Evolutionary conservation across 2,797 vertebrate species (phyloP).

Genomic region (Halcyon smyrnensis): DNA sequence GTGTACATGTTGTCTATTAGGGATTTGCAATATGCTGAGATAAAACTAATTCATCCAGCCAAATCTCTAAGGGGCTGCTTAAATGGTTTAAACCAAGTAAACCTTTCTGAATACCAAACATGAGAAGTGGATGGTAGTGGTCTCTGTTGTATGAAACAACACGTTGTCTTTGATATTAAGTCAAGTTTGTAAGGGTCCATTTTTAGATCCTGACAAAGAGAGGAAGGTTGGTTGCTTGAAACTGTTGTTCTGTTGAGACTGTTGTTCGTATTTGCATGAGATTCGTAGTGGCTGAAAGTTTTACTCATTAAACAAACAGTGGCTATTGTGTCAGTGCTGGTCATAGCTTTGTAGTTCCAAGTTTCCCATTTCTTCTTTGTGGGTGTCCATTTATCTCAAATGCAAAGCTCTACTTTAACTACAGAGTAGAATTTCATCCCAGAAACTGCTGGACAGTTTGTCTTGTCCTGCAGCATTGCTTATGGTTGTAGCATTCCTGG

Average conservation of each 20-base stretch:
- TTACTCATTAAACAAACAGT: fast-evolving
- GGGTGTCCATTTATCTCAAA: background rate
- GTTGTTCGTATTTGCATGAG: background rate
- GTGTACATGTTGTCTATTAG: background rate
- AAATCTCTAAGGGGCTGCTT: background rate
- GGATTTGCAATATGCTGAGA: background rate
- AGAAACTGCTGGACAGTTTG: background rate
- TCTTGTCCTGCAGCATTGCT: background rate
- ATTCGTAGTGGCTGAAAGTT: background rate
- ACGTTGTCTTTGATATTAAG: background rate
- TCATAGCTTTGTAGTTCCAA: background rate
- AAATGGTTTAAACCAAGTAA: background rate
- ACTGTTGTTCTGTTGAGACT: background rate
- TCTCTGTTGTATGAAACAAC: background rate
- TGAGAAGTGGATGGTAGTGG: background rate
- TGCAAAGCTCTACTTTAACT: background rate
- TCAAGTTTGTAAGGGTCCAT: background rate
- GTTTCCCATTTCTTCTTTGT: background rate
- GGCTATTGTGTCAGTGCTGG: background rate
- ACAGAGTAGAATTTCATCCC: background rate
- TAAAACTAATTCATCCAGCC: background rate
- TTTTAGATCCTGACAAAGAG: background rate
- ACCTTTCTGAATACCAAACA: background rate
- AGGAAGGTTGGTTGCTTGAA: background rate
- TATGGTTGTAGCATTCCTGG: background rate